A percentile compares a stretch with the other conserved stretches of the same genome.
Evolutionary conservation across 1,140 invertebrate genomes (phyloP).

Genomic region (Tyrophagus putrescentiae): DNA sequence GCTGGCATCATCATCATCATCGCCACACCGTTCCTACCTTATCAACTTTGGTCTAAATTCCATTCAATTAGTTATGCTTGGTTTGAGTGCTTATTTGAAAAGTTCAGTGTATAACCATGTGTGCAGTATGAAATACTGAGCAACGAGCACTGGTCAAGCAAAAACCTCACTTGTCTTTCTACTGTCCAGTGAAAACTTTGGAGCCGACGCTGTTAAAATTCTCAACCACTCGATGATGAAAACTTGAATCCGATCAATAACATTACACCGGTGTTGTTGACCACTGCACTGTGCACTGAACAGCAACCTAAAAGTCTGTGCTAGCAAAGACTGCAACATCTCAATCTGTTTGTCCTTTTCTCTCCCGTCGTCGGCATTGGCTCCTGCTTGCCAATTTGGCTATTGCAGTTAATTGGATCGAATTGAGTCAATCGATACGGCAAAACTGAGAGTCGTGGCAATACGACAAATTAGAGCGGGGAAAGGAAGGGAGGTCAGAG

Average conservation of each 20-base stretch:
- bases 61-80: not conserved
- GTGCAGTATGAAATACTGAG: not conserved
- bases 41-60: not conserved
- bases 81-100: not conserved
- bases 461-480: not conserved
- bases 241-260: not conserved
- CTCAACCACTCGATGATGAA: not conserved
- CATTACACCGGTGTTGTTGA: not conserved
- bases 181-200: too few species aligned
- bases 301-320: not conserved
- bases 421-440: not conserved
- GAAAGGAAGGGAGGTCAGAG: too few species aligned
- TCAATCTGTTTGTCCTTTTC: not conserved
- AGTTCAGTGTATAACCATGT: not conserved
- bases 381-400: not conserved
- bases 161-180: too few species aligned
- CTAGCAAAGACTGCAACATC: not conserved
- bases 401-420: conserved; percentile 3
- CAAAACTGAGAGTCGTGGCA: not conserved
- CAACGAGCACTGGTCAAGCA: too few species aligned
- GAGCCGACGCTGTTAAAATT: too few species aligned
- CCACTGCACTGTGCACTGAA: not conserved
- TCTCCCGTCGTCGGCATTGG: not conserved
- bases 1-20: not conserved
- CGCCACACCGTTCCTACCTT: not conserved